Conservation (phyloP, 1,140 invertebrate genomes). For the Ruditapes philippinarum region DNA sequence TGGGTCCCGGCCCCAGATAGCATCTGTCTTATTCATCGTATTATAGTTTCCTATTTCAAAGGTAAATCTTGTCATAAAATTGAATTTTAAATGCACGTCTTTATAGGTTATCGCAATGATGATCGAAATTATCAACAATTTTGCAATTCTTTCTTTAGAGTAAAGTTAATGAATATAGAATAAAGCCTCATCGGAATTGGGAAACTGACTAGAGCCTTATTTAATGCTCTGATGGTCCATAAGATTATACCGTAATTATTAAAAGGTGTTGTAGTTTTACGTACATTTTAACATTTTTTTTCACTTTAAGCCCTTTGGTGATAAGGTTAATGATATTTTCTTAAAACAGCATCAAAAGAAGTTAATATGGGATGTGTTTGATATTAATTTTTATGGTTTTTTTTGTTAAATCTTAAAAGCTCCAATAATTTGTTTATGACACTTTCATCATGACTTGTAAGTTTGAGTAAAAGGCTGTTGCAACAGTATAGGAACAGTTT, state of each 20-base stretch:
- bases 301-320: too few species aligned
- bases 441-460: too few species aligned
- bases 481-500: too few species aligned
- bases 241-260: neutral
- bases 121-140: neutral
- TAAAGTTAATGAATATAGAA: neutral
- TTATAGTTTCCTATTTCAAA: conserved; percentile 20
- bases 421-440: too few species aligned
- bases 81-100: neutral
- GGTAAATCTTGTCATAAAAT: neutral
- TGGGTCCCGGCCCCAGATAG: neutral
- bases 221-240: neutral
- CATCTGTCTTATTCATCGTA: neutral
- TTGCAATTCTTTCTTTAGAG: neutral
- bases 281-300: too few species aligned
- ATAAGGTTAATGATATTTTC: too few species aligned
- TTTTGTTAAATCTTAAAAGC: too few species aligned
- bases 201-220: neutral
- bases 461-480: too few species aligned
- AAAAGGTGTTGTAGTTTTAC: too few species aligned
- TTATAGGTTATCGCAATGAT: neutral
- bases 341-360: too few species aligned
- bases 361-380: too few species aligned
- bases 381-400: too few species aligned
- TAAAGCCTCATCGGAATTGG: neutral